A percentile compares a stretch with the other conserved stretches of the same genome.
Evolutionary conservation across 2,113 vertebrate genomes (phyloP).

Genomic region (Notothenia coriiceps): DNA sequence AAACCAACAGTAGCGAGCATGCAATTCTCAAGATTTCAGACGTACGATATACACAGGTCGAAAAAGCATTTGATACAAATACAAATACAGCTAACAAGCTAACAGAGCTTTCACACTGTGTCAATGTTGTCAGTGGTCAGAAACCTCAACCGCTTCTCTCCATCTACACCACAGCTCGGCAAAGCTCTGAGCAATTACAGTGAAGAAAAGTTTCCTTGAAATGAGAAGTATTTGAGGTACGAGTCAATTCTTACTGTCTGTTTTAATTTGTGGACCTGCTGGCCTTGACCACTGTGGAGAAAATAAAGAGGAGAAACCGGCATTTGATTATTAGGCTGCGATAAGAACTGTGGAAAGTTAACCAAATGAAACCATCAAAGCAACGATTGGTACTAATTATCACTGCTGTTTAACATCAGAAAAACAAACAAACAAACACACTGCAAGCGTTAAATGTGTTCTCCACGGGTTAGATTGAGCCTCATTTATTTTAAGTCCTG

Average conservation of each 20-base stretch:
- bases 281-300: constrained; percentile 40
- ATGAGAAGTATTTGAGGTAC: constrained; percentile 33
- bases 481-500: constrained; percentile 76
- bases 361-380: constrained; percentile 63
- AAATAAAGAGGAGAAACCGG: constrained; percentile 9
- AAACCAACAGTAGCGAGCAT: constrained; percentile 16
- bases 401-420: constrained; percentile 71
- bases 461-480: constrained; percentile 67
- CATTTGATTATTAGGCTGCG: constrained; percentile 40
- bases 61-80: constrained; percentile 13
- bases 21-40: constrained; percentile 35
- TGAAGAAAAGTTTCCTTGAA: constrained; percentile 37
- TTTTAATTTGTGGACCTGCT: constrained; percentile 25
- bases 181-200: constrained; percentile 44
- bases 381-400: constrained; percentile 71
- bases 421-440: constrained; percentile 66
- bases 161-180: constrained; percentile 20
- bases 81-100: constrained; percentile 48
- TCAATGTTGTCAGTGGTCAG: constrained; percentile 54
- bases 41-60: constrained; percentile 13
- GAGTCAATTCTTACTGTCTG: constrained; percentile 15
- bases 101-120: constrained; percentile 37
- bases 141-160: constrained; percentile 48
- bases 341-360: constrained; percentile 32
- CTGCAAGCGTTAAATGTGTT: constrained; percentile 70